Evolutionary conservation across 2,888 invertebrate genomes (phyloP).

Genomic region (Caenorhabditis virilis): DNA sequence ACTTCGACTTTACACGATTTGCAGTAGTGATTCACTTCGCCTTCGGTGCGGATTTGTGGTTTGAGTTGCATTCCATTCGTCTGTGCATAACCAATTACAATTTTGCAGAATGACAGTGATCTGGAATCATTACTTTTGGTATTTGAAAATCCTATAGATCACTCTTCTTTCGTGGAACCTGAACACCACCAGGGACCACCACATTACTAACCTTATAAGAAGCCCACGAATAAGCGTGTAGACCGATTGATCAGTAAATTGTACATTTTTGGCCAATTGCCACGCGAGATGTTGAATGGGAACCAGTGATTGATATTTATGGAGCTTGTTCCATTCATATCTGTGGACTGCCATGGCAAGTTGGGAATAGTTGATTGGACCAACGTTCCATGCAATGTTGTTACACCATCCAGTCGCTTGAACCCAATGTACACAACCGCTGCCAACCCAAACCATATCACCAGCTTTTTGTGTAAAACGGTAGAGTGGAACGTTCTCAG

Average conservation of each 20-base stretch:
- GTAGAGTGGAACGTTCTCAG: constrained; percentile 94
- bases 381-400: constrained; percentile 99
- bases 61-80: constrained; percentile 77
- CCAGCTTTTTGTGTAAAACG: constrained; percentile 93
- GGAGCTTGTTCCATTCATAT: constrained; percentile 98
- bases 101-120: constrained; percentile 84
- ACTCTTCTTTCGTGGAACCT: no score
- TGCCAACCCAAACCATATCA: constrained; percentile 97
- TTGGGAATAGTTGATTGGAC: constrained; percentile 90
- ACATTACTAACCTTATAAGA: no score
- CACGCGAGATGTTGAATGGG: constrained; percentile 98
- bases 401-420: constrained; percentile 77
- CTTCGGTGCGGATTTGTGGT: constrained; percentile 77
- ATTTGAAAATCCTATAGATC: no score
- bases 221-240: constrained; percentile 69
- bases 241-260: constrained; percentile 81
- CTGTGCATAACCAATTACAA: constrained; percentile 84
- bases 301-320: constrained; percentile 92
- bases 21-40: constrained; percentile 97
- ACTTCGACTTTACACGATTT: constrained; percentile 98
- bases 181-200: no score
- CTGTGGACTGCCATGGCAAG: constrained; percentile 89
- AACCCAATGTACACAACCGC: constrained; percentile 76
- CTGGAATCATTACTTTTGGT: no score
- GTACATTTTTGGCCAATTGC: constrained; percentile 90